phyloP scores from a whole-genome alignment of 2,888 invertebrate genomes.

The Macaria liturata region DNA sequence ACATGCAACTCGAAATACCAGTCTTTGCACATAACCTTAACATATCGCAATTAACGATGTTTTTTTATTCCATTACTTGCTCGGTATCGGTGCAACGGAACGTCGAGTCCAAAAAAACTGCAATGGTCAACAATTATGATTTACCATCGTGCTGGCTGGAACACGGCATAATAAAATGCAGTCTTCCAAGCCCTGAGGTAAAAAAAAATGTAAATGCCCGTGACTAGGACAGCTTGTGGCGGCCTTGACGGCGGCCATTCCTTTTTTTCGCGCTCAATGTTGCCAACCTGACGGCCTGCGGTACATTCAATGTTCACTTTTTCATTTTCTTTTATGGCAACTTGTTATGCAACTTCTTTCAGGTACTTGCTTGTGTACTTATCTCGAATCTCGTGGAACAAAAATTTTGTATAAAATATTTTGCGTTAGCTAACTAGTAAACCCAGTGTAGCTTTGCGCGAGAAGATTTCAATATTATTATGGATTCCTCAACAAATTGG shows the following conservation, averaged over 20 bases:
- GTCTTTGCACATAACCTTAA: slow-evolving; percentile 35
- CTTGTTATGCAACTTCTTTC: slow-evolving; percentile 69
- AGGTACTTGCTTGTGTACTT: slow-evolving; percentile 10
- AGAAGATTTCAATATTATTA: too few relatives aligned
- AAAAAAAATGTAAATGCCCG: slow-evolving; percentile 73
- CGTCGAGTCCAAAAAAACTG: slow-evolving; percentile 25
- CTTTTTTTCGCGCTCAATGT: slow-evolving; percentile 79
- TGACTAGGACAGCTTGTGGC: slow-evolving; percentile 80
- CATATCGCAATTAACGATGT: slow-evolving; percentile 34
- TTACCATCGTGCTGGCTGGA: slow-evolving; percentile 31
- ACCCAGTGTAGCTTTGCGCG: too few relatives aligned
- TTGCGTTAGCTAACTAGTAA: too few relatives aligned
- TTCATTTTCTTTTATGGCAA: slow-evolving; percentile 62
- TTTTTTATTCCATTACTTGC: slow-evolving; percentile 39
- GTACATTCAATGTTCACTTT: slow-evolving; percentile 66
- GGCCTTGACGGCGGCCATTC: slow-evolving; percentile 79
- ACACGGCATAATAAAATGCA: slow-evolving; percentile 49
- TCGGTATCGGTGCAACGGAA: slow-evolving; percentile 32
- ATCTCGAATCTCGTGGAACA: slow-evolving; percentile 13
- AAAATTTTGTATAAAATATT: too few relatives aligned
- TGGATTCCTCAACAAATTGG: too few relatives aligned
- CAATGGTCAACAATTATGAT: slow-evolving; percentile 36
- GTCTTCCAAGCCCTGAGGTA: slow-evolving; percentile 60
- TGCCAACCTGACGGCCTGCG: slow-evolving; percentile 71
- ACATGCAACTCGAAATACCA: slow-evolving; percentile 43